Base-by-base conservation (phyloP, 2,113 vertebrate species). In the Takifugu flavidus region DNA sequence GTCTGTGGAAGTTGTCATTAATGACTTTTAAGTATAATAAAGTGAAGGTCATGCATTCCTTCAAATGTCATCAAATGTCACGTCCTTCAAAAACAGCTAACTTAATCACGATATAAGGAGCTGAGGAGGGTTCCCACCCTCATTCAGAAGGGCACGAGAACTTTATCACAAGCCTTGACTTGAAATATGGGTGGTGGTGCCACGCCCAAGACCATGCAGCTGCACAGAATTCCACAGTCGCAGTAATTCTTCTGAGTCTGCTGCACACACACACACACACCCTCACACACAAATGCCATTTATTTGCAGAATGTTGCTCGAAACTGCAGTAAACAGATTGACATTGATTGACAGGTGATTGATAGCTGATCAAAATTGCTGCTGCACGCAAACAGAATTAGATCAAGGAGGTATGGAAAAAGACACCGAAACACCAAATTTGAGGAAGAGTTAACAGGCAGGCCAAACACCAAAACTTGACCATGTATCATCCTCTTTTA, bases 131-230 rank as follows among this genome's bases (percentile, higher is more conserved):
- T 5, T 47, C 5, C 13, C 4, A 13, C 15, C 13, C 45, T 14
- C 15, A 13, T 47, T 47, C 45, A 47, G 6, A 47, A 13, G n/a
- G 14, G 15, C 12, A 47, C 8, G 13, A 1, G 15, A 47, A 5
- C 45, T 47, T 47, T 47, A n/a, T 15, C 29, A 57, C 7, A 78
- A 58, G 84, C 82, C 63, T 65, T 39, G 72, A 64, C 84, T 65
- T 39, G 78, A 73, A 60, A 73, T 51, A 25, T 53, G 28, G 58
- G 60, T 67, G 70, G 63, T 51, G 70, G 52, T 31, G 76, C 70
- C 54, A 2, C 72, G 42, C 82, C 82, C 74, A 54, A 51, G 56
- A 59, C 53, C 43, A 42, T 43, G 28, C 31, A 76, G 45, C 25
- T 47, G 49, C 53, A 39, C 43, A 65, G 25, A 54, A 79, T 66